phyloP scores from a whole-genome alignment of 2,797 vertebrate genomes.

The Hozukius guyotensis region DNA sequence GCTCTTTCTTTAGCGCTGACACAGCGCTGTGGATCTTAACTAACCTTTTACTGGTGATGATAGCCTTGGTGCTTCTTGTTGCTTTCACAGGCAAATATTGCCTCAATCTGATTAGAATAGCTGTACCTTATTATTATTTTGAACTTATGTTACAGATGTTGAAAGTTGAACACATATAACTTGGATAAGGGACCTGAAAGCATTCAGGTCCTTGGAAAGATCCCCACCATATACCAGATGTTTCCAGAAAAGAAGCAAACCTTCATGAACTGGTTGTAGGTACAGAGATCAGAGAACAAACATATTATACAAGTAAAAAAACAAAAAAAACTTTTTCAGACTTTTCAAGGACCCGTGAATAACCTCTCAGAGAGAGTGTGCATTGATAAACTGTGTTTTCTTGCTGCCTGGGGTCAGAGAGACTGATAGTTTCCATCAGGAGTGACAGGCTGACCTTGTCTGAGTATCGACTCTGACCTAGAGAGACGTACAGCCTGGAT shows the following conservation, averaged over 20 bases:
- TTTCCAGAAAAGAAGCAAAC: too few species aligned
- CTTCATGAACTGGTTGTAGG: too few species aligned
- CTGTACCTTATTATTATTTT: not conserved
- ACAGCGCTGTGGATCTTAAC: not conserved
- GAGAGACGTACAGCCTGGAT: slow-evolving; percentile 74
- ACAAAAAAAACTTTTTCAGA: not conserved
- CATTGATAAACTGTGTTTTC: not conserved
- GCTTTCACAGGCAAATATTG: not conserved
- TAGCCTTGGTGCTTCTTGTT: not conserved
- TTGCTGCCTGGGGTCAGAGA: slow-evolving; percentile 3
- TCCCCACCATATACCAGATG: not conserved
- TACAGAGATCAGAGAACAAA: too few species aligned
- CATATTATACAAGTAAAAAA: not conserved
- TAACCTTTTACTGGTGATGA: not conserved
- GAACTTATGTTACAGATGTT: not conserved
- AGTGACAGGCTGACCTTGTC: slow-evolving; percentile 69
- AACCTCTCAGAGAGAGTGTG: not conserved
- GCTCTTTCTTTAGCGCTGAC: too few species aligned
- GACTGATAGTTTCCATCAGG: slow-evolving; percentile 42
- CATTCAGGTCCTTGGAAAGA: not conserved
- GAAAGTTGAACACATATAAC: not conserved
- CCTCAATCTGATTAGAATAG: not conserved
- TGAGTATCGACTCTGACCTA: slow-evolving; percentile 72
- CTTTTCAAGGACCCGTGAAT: not conserved
- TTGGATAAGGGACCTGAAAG: not conserved